Evolutionary conservation across 2,797 vertebrate genomes (phyloP).

Genomic region (Hippopotamyrus pictus): DNA sequence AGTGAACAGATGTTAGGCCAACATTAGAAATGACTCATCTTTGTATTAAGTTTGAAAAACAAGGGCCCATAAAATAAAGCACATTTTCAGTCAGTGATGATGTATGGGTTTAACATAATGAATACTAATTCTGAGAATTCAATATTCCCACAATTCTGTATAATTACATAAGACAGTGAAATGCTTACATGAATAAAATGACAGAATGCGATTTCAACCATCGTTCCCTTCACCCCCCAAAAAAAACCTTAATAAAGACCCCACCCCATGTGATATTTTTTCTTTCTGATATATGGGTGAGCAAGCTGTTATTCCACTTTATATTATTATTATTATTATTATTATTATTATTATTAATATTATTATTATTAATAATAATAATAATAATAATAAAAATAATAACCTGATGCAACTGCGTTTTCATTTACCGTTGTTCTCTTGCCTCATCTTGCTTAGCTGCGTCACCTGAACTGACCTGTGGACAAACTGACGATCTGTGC

Average conservation of each 20-base stretch:
- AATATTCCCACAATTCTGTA: neutral
- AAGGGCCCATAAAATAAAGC: neutral
- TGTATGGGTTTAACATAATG: neutral
- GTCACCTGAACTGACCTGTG: neutral
- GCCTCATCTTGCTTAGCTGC: neutral
- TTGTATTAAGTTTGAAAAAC: neutral
- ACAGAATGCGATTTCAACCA: neutral
- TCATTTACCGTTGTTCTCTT: neutral
- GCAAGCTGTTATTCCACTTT: neutral
- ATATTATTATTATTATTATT: neutral
- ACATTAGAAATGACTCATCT: neutral
- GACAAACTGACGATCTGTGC: neutral
- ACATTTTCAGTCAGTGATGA: conserved; percentile 1
- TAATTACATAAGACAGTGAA: neutral
- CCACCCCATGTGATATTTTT: neutral
- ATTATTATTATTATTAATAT: too few species aligned
- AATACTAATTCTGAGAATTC: neutral
- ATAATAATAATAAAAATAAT: too few species aligned
- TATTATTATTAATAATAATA: too few species aligned
- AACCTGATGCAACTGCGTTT: neutral
- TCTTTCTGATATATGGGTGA: neutral
- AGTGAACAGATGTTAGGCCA: conserved; percentile 3
- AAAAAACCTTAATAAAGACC: neutral
- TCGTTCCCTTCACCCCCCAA: neutral
- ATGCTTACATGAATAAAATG: neutral